Evolutionary conservation across 37 sponge, comb jelly and placozoan genomes (phyloP).

Genomic region (Ianthella basta): DNA sequence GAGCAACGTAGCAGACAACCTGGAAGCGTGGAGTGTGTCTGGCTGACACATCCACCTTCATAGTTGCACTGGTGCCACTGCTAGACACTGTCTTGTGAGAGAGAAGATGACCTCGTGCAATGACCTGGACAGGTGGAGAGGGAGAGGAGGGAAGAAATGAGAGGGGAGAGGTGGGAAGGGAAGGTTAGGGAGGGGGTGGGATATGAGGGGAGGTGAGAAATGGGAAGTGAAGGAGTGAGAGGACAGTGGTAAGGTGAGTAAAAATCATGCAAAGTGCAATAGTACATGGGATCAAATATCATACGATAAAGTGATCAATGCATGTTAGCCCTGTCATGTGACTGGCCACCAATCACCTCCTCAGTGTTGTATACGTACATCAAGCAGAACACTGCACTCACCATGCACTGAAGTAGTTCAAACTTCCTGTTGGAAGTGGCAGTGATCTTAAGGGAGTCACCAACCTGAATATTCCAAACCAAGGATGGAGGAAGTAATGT

Average conservation of each 20-base stretch:
- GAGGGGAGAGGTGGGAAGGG: neutral
- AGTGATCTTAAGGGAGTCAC: neutral
- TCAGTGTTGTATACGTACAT: conserved; percentile 30
- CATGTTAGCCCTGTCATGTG: neutral
- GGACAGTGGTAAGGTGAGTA: too few species aligned
- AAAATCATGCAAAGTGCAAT: too few species aligned
- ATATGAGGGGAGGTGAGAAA: neutral
- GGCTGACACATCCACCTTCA: conserved; percentile 1
- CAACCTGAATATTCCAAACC: conserved; percentile 6
- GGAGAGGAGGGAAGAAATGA: neutral
- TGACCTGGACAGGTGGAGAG: neutral
- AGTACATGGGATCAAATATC: too few species aligned
- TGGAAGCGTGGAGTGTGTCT: conserved; percentile 41
- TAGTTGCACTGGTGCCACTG: too few species aligned
- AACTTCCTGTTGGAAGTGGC: conserved; percentile 22
- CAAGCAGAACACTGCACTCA: conserved; percentile 37
- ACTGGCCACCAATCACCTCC: neutral
- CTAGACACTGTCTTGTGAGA: neutral
- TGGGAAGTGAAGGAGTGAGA: too few species aligned
- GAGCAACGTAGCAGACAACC: conserved; percentile 50
- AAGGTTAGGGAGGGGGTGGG: neutral
- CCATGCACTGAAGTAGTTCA: conserved; percentile 26
- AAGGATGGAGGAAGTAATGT: too few species aligned
- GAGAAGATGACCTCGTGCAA: neutral
- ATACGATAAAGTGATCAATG: too few species aligned